Conservation (phyloP, 2,797 vertebrate genomes). For the Falco concolor region DNA sequence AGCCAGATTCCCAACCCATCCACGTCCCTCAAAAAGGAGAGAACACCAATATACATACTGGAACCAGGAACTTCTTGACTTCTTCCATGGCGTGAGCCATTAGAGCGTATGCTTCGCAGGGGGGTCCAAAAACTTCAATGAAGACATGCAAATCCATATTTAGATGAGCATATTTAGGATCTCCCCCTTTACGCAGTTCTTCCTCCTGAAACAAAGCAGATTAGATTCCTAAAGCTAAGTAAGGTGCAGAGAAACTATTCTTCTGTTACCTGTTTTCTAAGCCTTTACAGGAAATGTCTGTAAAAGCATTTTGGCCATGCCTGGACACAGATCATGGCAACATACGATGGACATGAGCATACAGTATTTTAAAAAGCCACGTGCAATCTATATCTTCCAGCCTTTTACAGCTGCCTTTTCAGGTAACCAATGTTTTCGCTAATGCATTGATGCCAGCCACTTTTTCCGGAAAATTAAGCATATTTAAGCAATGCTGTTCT, state of each 20-base stretch:
- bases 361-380: not conserved
- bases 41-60: conserved; percentile 74
- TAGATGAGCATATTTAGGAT: conserved; percentile 94
- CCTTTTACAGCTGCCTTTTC: not conserved
- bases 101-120: conserved; percentile 91
- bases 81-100: conserved; percentile 99
- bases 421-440: not conserved
- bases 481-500: not conserved
- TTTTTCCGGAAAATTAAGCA: not conserved
- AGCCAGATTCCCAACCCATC: not conserved
- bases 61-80: conserved; percentile 96
- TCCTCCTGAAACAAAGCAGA: conserved; percentile 81
- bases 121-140: conserved; percentile 93
- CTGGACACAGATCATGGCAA: not conserved
- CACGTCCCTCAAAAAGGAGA: not conserved
- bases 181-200: conserved; percentile 90
- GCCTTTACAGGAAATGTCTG: not conserved
- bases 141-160: conserved; percentile 95
- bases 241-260: not conserved
- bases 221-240: not conserved
- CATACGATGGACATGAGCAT: not conserved
- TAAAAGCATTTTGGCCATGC: not conserved
- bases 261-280: not conserved
- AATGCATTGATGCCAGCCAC: not conserved
- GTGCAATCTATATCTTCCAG: not conserved